phyloP scores from a whole-genome alignment of 2,888 invertebrate genomes.

The Drosophila helvetica region DNA sequence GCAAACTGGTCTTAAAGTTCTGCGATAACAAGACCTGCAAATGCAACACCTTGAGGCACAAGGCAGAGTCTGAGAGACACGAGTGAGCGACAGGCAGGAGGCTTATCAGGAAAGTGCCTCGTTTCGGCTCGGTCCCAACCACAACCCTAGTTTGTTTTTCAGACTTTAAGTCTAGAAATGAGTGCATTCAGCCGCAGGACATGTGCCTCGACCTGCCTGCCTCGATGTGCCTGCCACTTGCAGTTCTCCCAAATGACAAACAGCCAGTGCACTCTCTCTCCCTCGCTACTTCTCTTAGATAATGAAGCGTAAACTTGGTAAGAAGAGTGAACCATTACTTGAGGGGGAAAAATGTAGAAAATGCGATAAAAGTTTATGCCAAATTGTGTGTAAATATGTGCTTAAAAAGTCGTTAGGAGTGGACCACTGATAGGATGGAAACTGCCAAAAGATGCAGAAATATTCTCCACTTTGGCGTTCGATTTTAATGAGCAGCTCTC shows the following conservation, averaged over 20 bases:
- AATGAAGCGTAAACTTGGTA: constrained; percentile 64
- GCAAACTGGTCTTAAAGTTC: background rate
- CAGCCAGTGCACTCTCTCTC: constrained; percentile 32
- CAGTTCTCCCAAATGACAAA: constrained; percentile 24
- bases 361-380: constrained; percentile 59
- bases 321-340: constrained; percentile 37
- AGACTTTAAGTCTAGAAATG: constrained; percentile 18
- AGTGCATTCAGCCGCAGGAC: constrained; percentile 30
- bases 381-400: constrained; percentile 74
- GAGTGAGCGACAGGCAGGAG: constrained; percentile 16
- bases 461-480: background rate
- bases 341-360: constrained; percentile 38
- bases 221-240: constrained; percentile 24
- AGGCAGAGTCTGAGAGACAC: background rate
- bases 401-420: constrained; percentile 75
- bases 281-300: constrained; percentile 41
- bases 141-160: background rate
- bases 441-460: background rate
- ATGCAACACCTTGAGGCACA: background rate
- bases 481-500: constrained; percentile 62
- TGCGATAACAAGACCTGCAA: background rate
- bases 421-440: background rate
- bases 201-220: constrained; percentile 17
- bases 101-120: constrained; percentile 27
- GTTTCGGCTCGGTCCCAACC: background rate